Evolutionary conservation across 2,113 vertebrate genomes (phyloP), one percentile per base, ranked within the genome.

Genomic region (Odontophorus gujanensis): DNA sequence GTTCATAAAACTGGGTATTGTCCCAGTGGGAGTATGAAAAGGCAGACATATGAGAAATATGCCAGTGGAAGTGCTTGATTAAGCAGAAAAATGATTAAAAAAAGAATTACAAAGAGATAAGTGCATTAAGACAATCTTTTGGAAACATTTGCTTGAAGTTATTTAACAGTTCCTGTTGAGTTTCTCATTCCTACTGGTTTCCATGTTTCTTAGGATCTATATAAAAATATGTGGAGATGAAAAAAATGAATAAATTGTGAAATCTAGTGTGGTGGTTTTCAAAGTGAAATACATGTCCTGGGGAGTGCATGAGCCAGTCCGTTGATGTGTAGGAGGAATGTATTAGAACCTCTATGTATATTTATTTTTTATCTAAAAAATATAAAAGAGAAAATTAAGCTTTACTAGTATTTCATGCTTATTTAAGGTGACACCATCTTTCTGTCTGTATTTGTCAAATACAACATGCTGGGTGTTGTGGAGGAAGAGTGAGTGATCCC

Each of bases 381-480:
- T 30, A 17, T 53, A 5, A 51, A n/a, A 14, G 20, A 66, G 66
- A 6, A 51, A 78, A 34, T 36, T 19, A 88, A 80, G 3, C n/a
- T 61, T 66, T 43, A 10, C 15, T 69, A 36, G 36, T 79, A 34
- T 38, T 34, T 66, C 17, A 34, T 43, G 18, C 43, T 38, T 51
- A 12, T 43, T 76, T 26, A 17, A 5, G 2, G 34, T 84, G 47
- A 11, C 32, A 73, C 17, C 8, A 6, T 55, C 16, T 22, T 3
- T 81, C 15, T 13, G 34, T 43, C 51, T 14, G 2, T 14, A 50
- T 20, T 13, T 61, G 17, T 51, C 38, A 28, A 0, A 2, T 62
- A 4, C 4, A 9, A 15, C 2, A 38, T 15, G 6, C 0, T 7
- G 20, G 11, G 28, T 66, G 30, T 36, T 28, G 8, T 57, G 69